Evolutionary conservation across 2,797 vertebrate species (phyloP), one percentile per base, ranked within the genome.

Genomic region (Crocidura indochinensis): DNA sequence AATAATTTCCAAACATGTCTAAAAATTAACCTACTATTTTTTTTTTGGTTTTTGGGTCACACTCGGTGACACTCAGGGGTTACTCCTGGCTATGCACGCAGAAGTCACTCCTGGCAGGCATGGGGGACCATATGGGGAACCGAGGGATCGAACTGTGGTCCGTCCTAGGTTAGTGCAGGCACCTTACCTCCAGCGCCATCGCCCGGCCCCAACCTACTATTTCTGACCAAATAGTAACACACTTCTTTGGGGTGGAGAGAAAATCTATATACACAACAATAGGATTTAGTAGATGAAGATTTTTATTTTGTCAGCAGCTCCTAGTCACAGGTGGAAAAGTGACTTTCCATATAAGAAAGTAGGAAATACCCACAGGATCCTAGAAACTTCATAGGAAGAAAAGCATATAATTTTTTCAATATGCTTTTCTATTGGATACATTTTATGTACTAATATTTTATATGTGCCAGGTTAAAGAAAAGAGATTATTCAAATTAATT

Each of bases 401-500:
- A 56, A 77, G 10, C 56, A 83, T 80, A 44, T 22, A 81, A 81
- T 68, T 56, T 14, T 26, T 29, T 46, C 29, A 72, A 17, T 65
- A 88, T 44, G 27, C 65, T 78, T 75, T 74, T 60, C 31, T 49
- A 85, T 17, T 71, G 62, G 74, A 46, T 69, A 27, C 14, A 65
- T 78, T 85, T 88, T 67, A 87, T 76, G 64, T 78, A 11, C 67
- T 29, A 46, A 64, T 69, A 65, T 67, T 71, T 60, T 56, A 44
- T 49, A 83, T 71, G 26, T 73, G 17, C 38, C 44, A 26, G 2
- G 11, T 76, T 83, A 86, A 91, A 79, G 27, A 22, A 93, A 72
- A 77, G 65, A 75, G 1, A 46, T 77, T 14, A 47, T 82, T 44
- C 86, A 87, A 92, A 78, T 74, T 76, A 74, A 77, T 69, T 49